Conservation (phyloP, 2,113 vertebrate genomes). For the Cynopterus brachyotis region DNA sequence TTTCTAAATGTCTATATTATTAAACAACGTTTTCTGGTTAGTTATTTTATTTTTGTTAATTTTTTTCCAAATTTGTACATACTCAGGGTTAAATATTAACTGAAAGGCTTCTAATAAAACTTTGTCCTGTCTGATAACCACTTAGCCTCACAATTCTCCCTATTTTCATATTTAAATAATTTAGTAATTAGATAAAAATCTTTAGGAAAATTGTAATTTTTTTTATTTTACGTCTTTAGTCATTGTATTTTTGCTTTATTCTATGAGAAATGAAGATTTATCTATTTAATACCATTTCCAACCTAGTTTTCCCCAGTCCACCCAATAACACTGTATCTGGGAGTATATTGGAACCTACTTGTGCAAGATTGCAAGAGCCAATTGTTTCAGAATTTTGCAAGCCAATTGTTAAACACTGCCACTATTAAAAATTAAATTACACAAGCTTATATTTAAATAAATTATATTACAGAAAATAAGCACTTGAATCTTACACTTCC, state of each 20-base stretch:
- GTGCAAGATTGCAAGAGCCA: background rate
- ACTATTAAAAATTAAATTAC: slow-evolving; percentile 2
- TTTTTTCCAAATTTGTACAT: background rate
- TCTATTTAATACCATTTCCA: background rate
- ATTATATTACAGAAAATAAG: background rate
- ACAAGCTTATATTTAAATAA: background rate
- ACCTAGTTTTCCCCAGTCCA: background rate
- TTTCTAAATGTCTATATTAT: background rate
- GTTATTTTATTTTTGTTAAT: background rate
- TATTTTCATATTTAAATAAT: background rate
- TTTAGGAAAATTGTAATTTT: background rate
- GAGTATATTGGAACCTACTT: background rate
- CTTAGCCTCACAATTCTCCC: background rate
- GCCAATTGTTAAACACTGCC: background rate
- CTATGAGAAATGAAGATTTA: background rate
- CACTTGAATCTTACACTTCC: background rate
- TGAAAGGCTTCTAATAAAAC: slow-evolving; percentile 8
- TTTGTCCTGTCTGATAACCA: background rate
- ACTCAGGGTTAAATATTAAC: background rate
- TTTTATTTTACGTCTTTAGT: background rate
- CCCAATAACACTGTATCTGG: background rate
- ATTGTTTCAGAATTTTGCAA: background rate
- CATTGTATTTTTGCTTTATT: slow-evolving; percentile 21
- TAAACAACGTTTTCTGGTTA: background rate
- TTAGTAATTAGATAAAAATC: background rate